Evolutionary conservation across 2,797 vertebrate species (phyloP), one percentile per base, ranked within the genome.

Genomic region (Pygocentrus nattereri): DNA sequence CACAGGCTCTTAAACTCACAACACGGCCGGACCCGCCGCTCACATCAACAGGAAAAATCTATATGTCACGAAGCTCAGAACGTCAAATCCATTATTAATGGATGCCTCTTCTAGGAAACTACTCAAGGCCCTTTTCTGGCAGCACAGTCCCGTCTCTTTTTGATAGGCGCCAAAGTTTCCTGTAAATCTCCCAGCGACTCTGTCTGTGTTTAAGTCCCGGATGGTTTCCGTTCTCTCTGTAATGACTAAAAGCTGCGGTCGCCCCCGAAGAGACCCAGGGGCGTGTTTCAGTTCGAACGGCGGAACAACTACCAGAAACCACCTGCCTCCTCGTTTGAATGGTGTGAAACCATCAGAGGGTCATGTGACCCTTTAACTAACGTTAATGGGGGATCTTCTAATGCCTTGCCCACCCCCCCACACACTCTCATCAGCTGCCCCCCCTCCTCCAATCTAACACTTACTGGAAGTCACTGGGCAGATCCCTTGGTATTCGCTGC

Each of bases 51-150:
- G 69, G 81, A 84, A 84, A 85, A 89, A 89, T 88, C 85, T 70
- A 86, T 90, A 87, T 30, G 79, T 86, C 83, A 81, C 62, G 47
- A 65, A 78, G 62, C 74, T 41, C n/a, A 4, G 34, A 74, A 85
- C 83, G 85, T 58, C 21, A 23, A 41, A 79, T 86, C 80, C 82
- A 89, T 90, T 88, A 90, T 89, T 89, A 85, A 90, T 89, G 81
- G 56, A 81, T 59, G 50, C 59, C 80, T 73, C 73, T 87, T 84
- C 87, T 89, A 88, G 88, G 84, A 88, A 88, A 27, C 62, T 69
- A 74, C 78, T 84, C 80, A 84, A 75, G 47, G 73, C 79, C 76
- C 58, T 70, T 86, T 64, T 86, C 84, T 82, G 82, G 65, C 71
- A 82, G 64, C 25, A 47, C 69, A 82, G 82, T 76, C 72, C 50